phyloP scores from a whole-genome alignment of 2,113 vertebrate genomes.

The Actinemys pallida region DNA sequence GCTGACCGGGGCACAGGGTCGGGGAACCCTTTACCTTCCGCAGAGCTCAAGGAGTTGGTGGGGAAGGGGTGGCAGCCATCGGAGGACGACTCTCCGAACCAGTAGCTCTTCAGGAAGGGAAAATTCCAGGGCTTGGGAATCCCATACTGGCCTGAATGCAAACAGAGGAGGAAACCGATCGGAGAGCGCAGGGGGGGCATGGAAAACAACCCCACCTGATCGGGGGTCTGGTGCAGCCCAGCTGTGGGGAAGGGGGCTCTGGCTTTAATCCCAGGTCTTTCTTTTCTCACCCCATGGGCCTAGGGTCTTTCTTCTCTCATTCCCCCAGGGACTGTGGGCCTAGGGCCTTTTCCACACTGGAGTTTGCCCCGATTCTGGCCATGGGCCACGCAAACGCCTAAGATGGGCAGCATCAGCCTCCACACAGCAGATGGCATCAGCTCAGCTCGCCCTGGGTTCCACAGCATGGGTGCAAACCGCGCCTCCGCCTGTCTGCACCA shows the following conservation, averaged over 20 bases:
- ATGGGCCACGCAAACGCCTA: not conserved
- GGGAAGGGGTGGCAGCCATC: constrained; percentile 74
- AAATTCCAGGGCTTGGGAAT: constrained; percentile 93
- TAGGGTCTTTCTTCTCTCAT: not conserved
- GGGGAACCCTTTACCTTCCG: constrained; percentile 70
- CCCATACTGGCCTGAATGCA: constrained; percentile 86
- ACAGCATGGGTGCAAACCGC: too few relatives aligned
- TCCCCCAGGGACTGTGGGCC: too few relatives aligned
- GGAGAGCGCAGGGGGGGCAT: rapidly evolving
- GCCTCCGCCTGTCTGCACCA: too few relatives aligned
- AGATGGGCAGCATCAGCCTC: not conserved
- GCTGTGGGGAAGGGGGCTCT: not conserved
- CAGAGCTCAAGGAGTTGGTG: constrained; percentile 5
- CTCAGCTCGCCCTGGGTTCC: not conserved
- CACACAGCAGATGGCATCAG: too few relatives aligned
- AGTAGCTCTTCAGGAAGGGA: constrained; percentile 89
- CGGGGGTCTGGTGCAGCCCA: not conserved
- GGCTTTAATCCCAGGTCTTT: not conserved
- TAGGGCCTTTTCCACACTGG: not conserved
- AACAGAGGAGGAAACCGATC: not conserved
- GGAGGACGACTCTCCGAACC: constrained; percentile 80
- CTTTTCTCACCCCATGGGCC: not conserved
- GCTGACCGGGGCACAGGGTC: rapidly evolving
- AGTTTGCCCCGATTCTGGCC: not conserved
- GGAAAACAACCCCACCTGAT: not conserved